Evolutionary conservation across 1,140 invertebrate species (phyloP).

Genomic region (Diachasmimorpha longicaudata): DNA sequence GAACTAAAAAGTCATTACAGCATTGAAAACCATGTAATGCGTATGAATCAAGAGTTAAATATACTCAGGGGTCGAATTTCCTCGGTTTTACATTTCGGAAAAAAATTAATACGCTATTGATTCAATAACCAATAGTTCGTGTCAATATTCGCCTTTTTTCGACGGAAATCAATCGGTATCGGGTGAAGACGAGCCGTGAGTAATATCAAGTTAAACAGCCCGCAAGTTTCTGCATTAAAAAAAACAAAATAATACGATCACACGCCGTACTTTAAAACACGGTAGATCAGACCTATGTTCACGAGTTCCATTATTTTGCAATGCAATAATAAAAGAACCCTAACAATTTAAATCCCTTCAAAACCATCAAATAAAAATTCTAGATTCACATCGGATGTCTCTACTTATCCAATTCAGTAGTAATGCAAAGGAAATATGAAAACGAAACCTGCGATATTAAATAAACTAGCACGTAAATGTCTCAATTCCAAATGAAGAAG

Average conservation of each 20-base stretch:
- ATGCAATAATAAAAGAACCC: no score
- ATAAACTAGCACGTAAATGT: not conserved
- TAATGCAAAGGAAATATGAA: no score
- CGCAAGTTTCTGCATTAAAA: not conserved
- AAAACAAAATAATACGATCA: not conserved
- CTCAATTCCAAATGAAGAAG: not conserved
- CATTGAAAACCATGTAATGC: not conserved
- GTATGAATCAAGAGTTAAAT: not conserved
- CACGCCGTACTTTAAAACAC: not conserved
- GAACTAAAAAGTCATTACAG: not conserved
- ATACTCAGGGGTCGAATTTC: not conserved
- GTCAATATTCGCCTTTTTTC: no score
- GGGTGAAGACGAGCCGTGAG: not conserved
- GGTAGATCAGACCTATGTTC: no score
- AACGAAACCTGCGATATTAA: no score
- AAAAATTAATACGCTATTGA: not conserved
- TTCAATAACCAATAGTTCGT: not conserved
- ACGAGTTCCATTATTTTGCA: no score
- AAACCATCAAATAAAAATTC: no score
- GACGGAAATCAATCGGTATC: not conserved
- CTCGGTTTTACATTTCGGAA: not conserved
- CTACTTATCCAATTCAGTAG: no score
- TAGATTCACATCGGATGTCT: no score
- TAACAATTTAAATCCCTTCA: no score
- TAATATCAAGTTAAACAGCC: not conserved